A percentile compares a stretch with the other conserved stretches of the same genome.
phyloP scores from a whole-genome alignment of 2,888 invertebrate species.

The Orthosia cruda region DNA sequence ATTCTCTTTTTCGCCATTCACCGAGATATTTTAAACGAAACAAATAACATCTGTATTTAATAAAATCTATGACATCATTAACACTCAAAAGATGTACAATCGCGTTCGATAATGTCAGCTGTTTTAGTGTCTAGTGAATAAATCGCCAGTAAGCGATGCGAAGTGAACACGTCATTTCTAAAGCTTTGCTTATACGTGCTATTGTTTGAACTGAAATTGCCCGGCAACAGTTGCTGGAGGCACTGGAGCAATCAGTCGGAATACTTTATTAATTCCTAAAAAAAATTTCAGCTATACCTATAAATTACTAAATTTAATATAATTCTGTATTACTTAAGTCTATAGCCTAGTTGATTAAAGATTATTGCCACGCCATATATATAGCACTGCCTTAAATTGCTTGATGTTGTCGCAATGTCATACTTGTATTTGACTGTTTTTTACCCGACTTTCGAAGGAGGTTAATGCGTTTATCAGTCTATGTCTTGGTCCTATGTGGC shows the following conservation, averaged over 20 bases:
- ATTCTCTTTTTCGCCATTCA: conserved; percentile 8
- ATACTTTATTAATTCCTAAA: too few species aligned
- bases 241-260: background rate
- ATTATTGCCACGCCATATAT: too few species aligned
- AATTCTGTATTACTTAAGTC: too few species aligned
- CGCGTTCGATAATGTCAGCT: conserved; percentile 46
- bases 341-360: too few species aligned
- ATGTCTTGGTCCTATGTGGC: too few species aligned
- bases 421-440: too few species aligned
- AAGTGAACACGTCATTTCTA: conserved; percentile 69
- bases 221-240: background rate
- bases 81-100: conserved; percentile 38
- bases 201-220: background rate
- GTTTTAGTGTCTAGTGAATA: conserved; percentile 64
- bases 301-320: too few species aligned
- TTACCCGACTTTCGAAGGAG: too few species aligned
- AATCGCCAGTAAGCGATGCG: conserved; percentile 74
- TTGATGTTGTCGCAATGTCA: too few species aligned
- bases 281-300: too few species aligned
- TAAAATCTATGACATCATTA: conserved; percentile 42
- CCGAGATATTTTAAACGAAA: conserved; percentile 17
- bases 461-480: too few species aligned
- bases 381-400: too few species aligned
- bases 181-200: conserved; percentile 3
- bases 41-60: conserved; percentile 30